These are phyloP conservation scores for Macrophya alboannulata DNA, from an alignment of 2,888 invertebrate species.

Conservation along the genomic window DNA sequence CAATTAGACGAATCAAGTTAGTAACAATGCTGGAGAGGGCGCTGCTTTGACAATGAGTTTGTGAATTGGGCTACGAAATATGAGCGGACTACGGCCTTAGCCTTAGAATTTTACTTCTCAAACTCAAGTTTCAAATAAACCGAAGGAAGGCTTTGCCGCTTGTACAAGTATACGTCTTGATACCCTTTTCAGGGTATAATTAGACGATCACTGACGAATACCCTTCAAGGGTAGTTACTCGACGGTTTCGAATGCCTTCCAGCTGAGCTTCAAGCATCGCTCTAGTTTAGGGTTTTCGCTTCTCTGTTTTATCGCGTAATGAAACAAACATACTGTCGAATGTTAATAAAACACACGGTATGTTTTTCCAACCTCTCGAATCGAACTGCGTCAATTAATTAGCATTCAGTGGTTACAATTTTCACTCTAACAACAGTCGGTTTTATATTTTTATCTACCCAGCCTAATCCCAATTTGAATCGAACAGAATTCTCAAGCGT, in stretches of 20 bases:
- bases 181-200: background rate
- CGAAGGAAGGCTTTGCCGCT: background rate
- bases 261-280: background rate
- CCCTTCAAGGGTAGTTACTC: background rate
- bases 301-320: background rate
- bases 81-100: background rate
- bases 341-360: background rate
- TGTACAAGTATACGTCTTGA: background rate
- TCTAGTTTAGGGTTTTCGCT: background rate
- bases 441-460: background rate
- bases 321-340: background rate
- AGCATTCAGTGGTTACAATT: background rate
- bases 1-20: conserved; percentile 30
- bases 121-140: background rate
- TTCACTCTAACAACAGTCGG: background rate
- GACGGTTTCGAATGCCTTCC: background rate
- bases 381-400: background rate
- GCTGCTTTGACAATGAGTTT: conserved; percentile 33
- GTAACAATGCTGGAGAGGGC: conserved; percentile 19
- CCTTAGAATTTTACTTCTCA: background rate
- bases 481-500: background rate
- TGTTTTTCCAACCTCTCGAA: background rate
- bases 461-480: background rate
- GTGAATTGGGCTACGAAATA: conserved; percentile 40
- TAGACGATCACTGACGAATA: background rate